These are phyloP conservation scores for Ornithorhynchus anatinus DNA, from an alignment of 2,113 vertebrate genomes.

Conservation along the genomic window DNA sequence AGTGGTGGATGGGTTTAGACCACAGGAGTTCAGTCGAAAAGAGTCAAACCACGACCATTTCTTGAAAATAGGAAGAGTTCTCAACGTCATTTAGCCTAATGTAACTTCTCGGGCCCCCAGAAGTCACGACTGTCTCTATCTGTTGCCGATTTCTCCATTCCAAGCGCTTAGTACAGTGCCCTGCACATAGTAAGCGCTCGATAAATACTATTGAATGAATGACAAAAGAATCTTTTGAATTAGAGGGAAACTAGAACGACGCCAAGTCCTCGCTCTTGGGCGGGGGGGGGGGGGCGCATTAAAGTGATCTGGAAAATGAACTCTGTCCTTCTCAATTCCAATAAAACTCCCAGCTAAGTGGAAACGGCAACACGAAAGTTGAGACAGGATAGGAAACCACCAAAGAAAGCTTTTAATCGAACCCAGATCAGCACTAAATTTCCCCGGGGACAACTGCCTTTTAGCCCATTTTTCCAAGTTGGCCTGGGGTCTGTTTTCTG, in stretches of 20 bases:
- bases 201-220: too few species aligned
- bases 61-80: neutral
- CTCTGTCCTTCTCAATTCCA: neutral
- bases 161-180: too few species aligned
- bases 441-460: neutral
- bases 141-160: too few species aligned
- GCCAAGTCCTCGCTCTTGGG: neutral
- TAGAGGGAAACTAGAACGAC: neutral
- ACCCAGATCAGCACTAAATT: neutral
- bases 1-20: too few species aligned
- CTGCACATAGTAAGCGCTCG: too few species aligned
- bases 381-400: neutral
- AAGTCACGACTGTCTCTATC: too few species aligned
- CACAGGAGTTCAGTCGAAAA: too few species aligned
- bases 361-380: neutral
- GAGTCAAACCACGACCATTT: too few species aligned
- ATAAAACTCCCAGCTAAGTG: neutral
- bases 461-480: constrained; percentile 2
- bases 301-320: neutral
- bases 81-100: neutral
- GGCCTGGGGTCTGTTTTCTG: constrained; percentile 20
- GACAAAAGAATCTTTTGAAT: neutral
- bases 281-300: neutral
- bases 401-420: neutral
- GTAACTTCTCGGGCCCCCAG: neutral